These are phyloP conservation scores for Eupithecia subumbrata DNA, from an alignment of 2,888 invertebrate species.

Conservation along the genomic window DNA sequence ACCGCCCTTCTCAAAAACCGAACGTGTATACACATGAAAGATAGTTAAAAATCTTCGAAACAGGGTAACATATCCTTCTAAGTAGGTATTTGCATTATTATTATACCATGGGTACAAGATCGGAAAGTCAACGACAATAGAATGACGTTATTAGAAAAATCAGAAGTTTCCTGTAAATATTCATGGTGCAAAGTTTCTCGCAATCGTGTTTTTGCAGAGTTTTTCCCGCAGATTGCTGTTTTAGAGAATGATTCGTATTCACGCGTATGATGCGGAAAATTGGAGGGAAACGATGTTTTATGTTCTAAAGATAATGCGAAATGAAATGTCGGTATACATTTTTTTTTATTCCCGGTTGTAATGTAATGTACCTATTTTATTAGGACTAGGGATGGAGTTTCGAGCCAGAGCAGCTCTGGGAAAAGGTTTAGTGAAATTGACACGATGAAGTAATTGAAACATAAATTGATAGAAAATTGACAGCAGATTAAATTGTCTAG, in stretches of 20 bases:
- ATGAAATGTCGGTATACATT: neutral
- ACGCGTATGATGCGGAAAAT: conserved; percentile 10
- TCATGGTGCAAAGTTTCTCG: neutral
- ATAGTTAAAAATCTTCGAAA: too few species aligned
- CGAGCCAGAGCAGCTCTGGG: neutral
- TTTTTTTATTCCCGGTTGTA: neutral
- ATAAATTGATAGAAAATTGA: too few species aligned
- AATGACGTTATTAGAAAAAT: conserved; percentile 3
- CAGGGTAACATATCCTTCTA: too few species aligned
- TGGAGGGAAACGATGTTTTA: conserved; percentile 4
- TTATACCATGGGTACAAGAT: neutral
- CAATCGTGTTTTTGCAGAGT: neutral
- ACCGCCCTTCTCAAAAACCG: too few species aligned
- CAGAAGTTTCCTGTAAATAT: neutral
- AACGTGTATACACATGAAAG: too few species aligned
- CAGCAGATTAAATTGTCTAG: too few species aligned
- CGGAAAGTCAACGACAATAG: conserved; percentile 16
- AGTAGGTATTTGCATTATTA: too few species aligned
- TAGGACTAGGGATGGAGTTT: neutral
- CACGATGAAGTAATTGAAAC: neutral
- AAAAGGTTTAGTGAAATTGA: neutral
- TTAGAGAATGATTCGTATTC: conserved; percentile 34
- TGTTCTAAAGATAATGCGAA: neutral
- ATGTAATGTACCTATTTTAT: neutral
- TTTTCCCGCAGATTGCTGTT: conserved; percentile 8